Conservation (phyloP, 2,797 vertebrate genomes). For the Champsocephalus esox region DNA sequence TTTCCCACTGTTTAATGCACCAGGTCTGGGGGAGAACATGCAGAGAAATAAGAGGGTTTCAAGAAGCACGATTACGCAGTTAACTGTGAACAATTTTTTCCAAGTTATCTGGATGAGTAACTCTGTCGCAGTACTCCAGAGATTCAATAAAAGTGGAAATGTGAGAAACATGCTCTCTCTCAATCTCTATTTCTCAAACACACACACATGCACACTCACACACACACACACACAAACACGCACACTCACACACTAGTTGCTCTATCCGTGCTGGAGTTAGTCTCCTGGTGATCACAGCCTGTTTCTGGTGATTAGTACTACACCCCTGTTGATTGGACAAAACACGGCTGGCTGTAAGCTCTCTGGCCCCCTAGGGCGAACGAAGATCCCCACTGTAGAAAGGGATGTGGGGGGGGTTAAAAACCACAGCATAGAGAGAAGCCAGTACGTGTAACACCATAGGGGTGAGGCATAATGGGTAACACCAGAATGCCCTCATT, state of each 20-base stretch:
- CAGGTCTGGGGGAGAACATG: constrained; percentile 33
- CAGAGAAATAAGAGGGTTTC: constrained; percentile 36
- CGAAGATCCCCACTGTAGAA: constrained; percentile 60
- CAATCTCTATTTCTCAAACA: not conserved
- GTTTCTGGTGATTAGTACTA: constrained; percentile 72
- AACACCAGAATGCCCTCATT: constrained; percentile 55
- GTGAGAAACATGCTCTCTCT: constrained; percentile 13
- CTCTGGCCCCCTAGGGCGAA: constrained; percentile 51
- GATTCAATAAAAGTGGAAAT: constrained; percentile 30
- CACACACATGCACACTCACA: constrained; percentile 1
- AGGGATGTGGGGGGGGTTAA: constrained; percentile 50
- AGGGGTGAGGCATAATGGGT: constrained; percentile 40
- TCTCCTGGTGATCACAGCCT: constrained; percentile 66
- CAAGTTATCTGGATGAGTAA: constrained; percentile 39
- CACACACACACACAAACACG: not conserved
- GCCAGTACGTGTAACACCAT: constrained; percentile 53
- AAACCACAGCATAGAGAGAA: constrained; percentile 51
- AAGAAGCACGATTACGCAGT: constrained; percentile 28
- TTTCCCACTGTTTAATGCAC: constrained; percentile 36
- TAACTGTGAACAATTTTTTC: constrained; percentile 39
- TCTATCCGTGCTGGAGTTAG: constrained; percentile 32
- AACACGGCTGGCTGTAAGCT: constrained; percentile 63
- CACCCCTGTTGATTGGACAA: constrained; percentile 67
- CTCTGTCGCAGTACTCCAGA: constrained; percentile 30
- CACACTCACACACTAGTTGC: constrained; percentile 37